Percentiles rank a stretch among this genome's conserved stretches.
Conservation (phyloP, 2,888 invertebrate genomes). For the Anorthoa munda region DNA sequence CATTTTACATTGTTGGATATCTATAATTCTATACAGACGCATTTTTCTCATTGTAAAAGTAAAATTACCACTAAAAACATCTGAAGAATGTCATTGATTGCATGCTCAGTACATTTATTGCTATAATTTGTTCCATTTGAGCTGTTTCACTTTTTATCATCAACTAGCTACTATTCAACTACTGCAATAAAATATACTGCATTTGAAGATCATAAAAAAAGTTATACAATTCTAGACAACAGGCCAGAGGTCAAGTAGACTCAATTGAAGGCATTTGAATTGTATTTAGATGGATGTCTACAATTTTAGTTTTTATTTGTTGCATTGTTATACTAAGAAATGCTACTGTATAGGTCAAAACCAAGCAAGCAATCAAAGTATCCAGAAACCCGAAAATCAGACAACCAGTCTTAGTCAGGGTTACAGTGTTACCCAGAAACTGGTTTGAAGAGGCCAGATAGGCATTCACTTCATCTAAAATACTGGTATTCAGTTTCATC, state of each 20-base stretch:
- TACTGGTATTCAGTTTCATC: not conserved
- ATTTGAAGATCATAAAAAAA: conserved; percentile 28
- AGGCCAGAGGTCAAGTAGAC: conserved; percentile 32
- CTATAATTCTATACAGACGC: not conserved
- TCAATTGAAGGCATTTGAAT: conserved; percentile 41
- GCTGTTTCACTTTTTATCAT: conserved; percentile 22
- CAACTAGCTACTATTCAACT: not conserved
- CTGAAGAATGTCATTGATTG: conserved; percentile 37
- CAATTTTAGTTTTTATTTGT: not conserved
- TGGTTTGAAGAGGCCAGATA: not conserved
- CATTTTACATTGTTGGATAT: not conserved
- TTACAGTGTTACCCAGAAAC: too few species aligned
- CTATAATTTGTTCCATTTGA: conserved; percentile 22
- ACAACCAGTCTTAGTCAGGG: not conserved
- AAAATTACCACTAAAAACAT: conserved; percentile 12
- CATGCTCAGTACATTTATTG: conserved; percentile 24
- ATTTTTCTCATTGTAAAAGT: conserved; percentile 1
- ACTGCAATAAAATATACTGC: conserved; percentile 14
- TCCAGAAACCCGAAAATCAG: not conserved
- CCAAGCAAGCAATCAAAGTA: not conserved
- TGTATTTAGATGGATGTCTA: conserved; percentile 1
- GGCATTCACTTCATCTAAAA: not conserved
- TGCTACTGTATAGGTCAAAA: not conserved
- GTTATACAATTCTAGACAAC: conserved; percentile 23
- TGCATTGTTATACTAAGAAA: not conserved